Evolutionary conservation across 2,888 invertebrate species (phyloP).

Genomic region (Ophion costatus): DNA sequence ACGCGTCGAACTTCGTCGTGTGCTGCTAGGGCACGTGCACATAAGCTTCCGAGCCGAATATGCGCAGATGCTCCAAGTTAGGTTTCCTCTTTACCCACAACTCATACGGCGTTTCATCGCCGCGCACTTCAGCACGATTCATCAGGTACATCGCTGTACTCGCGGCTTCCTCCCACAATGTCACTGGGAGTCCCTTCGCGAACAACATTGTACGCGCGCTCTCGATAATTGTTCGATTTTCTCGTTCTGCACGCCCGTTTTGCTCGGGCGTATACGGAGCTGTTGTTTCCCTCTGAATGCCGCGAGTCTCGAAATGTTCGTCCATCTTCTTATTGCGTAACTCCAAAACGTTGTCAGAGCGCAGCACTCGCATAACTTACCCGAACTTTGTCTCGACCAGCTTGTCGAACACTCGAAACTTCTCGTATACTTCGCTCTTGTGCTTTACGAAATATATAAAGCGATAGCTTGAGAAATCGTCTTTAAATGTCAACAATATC

Average conservation of each 20-base stretch:
- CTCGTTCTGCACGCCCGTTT: slow-evolving; percentile 21
- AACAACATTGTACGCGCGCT: slow-evolving; percentile 14
- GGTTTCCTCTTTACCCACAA: background rate
- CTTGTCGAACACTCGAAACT: slow-evolving; percentile 31
- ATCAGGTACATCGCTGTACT: slow-evolving; percentile 1
- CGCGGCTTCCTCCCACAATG: slow-evolving; percentile 10
- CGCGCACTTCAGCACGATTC: background rate
- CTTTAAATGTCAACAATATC: slow-evolving; percentile 57
- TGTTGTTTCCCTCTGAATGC: slow-evolving; percentile 52
- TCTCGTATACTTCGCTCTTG: slow-evolving; percentile 44
- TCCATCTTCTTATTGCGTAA: slow-evolving; percentile 49
- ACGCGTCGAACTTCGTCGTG: slow-evolving; percentile 4
- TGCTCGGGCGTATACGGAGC: slow-evolving; percentile 63
- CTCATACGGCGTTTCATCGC: slow-evolving; percentile 2
- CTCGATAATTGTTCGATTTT: slow-evolving; percentile 20
- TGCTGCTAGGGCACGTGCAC: slow-evolving; percentile 6
- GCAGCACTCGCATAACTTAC: slow-evolving; percentile 22
- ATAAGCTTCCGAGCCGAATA: slow-evolving; percentile 16
- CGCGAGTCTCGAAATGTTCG: slow-evolving; percentile 23
- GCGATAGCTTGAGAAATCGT: slow-evolving; percentile 54
- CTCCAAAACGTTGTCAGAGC: slow-evolving; percentile 54
- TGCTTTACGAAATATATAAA: slow-evolving; percentile 42
- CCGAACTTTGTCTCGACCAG: slow-evolving; percentile 34
- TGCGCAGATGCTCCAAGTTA: background rate
- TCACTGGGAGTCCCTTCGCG: background rate